Base-by-base conservation (phyloP, 2,113 vertebrate species). In the Phalacrocorax pelagicus region DNA sequence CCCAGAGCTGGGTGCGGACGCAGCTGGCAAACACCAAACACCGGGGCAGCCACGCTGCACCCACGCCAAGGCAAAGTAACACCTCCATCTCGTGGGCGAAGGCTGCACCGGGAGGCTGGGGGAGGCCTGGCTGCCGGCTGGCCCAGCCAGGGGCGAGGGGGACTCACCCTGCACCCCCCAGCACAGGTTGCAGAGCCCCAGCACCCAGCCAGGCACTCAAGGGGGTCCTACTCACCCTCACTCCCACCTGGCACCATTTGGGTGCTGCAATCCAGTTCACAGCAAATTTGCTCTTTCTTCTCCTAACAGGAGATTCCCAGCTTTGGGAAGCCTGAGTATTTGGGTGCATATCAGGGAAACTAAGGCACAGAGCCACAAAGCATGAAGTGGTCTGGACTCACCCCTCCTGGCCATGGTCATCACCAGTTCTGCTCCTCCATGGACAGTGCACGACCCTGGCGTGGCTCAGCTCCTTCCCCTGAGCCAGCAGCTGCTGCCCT, bases 11-110 rank as follows among this genome's bases (percentile, higher is more conserved):
- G 16, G 20, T 30, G 36, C 9, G 12, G 27, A 26, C 54, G 7
- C 15, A 2, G 54, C 27, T 3, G 17, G 40, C 2, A 23, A 65
- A 10, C 32, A 2, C 63, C 23, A 0, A 26, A 4, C 8, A 2
- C 34, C 6, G 9, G 34, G 67, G 17, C 2, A 9, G 24, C 34
- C 67, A 36, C 47, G 12, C 67, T 36, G 67, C 46, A 36, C 26
- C 26, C 17, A 4, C 12, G 19, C 65, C 44, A 5, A 51, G 14
- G 57, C 11, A 57, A 17, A 49, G 71, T 3, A 47, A 66, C 52
- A 11, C 52, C 27, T 30, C 52, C 44, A 20, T 77, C 62, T 59
- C 14, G 7, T 8, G 44, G 51, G 46, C 12, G 17, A 46, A 27
- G 59, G 59, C 58, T 65, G 49, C 32, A 26, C 3, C 2, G 9